Percentiles rank a stretch among this genome's conserved stretches.
Conservation (phyloP, 2,888 invertebrate genomes). For the Itoplectis maculator region DNA sequence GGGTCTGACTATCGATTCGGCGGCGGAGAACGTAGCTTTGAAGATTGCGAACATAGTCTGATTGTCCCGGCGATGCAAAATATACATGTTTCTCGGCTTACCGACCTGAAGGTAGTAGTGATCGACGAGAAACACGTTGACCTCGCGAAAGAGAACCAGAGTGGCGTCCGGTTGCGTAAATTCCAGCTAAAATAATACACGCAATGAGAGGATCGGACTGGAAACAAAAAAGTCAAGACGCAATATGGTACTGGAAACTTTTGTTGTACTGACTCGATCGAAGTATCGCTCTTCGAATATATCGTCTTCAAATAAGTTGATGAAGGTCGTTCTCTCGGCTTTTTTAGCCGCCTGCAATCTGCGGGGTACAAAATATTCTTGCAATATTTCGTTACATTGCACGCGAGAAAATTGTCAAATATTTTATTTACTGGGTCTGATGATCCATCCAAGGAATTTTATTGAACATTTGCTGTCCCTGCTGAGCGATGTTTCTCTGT, state of each 20-base stretch:
- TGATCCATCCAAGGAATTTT: conserved; percentile 70
- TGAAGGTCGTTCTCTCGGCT: conserved; percentile 58
- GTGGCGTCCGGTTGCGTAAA: conserved; percentile 67
- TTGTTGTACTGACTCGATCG: conserved; percentile 62
- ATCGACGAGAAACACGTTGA: conserved; percentile 70
- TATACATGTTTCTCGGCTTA: conserved; percentile 60
- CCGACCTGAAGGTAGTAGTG: conserved; percentile 69
- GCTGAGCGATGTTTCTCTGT: conserved; percentile 53
- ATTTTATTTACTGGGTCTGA: conserved; percentile 61
- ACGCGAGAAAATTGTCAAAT: neutral
- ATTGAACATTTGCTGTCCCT: conserved; percentile 49
- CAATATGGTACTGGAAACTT: neutral
- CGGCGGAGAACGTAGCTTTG: conserved; percentile 57
- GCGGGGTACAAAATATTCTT: conserved; percentile 15
- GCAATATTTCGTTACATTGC: neutral
- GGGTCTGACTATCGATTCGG: conserved; percentile 61
- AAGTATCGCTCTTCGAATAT: conserved; percentile 68
- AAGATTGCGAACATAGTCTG: conserved; percentile 64
- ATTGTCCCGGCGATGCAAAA: conserved; percentile 57
- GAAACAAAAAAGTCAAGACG: neutral
- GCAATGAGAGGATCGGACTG: conserved; percentile 2
- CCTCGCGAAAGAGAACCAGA: conserved; percentile 67
- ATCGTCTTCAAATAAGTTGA: conserved; percentile 65
- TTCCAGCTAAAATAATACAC: conserved; percentile 60
- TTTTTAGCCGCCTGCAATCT: conserved; percentile 65